Percentiles rank a stretch among this genome's conserved stretches.
Evolutionary conservation across 2,113 vertebrate genomes (phyloP).

Genomic region (Seriola quinqueradiata): DNA sequence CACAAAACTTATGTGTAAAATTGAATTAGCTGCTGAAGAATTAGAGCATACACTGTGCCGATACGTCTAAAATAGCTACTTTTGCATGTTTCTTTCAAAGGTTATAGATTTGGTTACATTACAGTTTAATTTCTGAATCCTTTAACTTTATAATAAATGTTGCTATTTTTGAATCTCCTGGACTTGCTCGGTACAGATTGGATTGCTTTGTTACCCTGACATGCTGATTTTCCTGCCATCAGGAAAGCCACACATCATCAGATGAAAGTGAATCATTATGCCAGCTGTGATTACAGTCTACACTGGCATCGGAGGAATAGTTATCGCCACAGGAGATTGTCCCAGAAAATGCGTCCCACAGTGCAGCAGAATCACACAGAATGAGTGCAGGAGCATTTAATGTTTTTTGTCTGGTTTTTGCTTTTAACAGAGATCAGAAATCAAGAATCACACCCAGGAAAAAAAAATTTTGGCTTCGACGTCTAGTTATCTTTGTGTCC

Average conservation of each 20-base stretch:
- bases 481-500: not conserved
- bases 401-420: constrained; percentile 6
- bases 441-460: not conserved
- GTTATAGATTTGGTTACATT: not conserved
- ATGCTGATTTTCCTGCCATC: constrained; percentile 12
- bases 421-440: not conserved
- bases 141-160: not conserved
- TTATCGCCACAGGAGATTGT: constrained; percentile 17
- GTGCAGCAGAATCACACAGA: constrained; percentile 3
- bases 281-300: constrained; percentile 46
- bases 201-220: constrained; percentile 7
- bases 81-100: not conserved
- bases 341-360: constrained; percentile 7
- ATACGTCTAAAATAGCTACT: not conserved
- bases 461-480: not conserved
- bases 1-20: not conserved
- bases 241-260: constrained; percentile 23
- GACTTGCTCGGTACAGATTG: not conserved
- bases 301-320: constrained; percentile 15
- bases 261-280: constrained; percentile 29
- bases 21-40: constrained; percentile 1
- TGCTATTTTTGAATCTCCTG: constrained; percentile 9
- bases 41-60: not conserved
- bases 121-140: not conserved
- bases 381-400: not conserved